phyloP scores from a whole-genome alignment of 2,888 invertebrate species.

The Trimorus sp. region DNA sequence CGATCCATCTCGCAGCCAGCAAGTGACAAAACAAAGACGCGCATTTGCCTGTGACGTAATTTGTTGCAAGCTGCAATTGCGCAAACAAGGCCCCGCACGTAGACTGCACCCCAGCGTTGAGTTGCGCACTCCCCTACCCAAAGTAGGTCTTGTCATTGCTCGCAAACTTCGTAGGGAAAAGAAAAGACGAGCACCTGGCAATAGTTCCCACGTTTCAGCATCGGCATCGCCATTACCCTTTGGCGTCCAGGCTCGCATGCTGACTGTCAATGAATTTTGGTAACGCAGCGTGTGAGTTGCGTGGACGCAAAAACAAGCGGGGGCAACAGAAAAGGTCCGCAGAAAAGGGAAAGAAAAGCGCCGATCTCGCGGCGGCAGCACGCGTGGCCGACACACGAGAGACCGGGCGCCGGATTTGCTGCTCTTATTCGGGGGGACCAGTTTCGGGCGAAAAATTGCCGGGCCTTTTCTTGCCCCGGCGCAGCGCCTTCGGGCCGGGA shows the following conservation, averaged over 20 bases:
- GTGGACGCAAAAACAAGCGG: slow-evolving; percentile 51
- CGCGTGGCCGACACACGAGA: slow-evolving; percentile 81
- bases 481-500: too few species aligned
- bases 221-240: slow-evolving; percentile 75
- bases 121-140: slow-evolving; percentile 66
- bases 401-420: slow-evolving; percentile 73
- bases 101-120: slow-evolving; percentile 42
- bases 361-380: slow-evolving; percentile 77
- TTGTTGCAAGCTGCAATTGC: too few species aligned
- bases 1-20: too few species aligned
- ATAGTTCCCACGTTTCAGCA: slow-evolving; percentile 81
- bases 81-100: slow-evolving; percentile 22
- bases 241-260: slow-evolving; percentile 71
- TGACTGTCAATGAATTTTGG: slow-evolving; percentile 67
- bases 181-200: slow-evolving; percentile 79
- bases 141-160: slow-evolving; percentile 69
- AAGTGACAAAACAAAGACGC: too few species aligned
- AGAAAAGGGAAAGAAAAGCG: slow-evolving; percentile 73
- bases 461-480: too few species aligned
- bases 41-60: too few species aligned
- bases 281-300: slow-evolving; percentile 57
- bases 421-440: slow-evolving; percentile 74
- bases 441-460: slow-evolving; percentile 32
- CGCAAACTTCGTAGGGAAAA: slow-evolving; percentile 69
- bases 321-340: slow-evolving; percentile 42